Base-by-base conservation (phyloP, 2,888 invertebrate species). In the Fissipunctia ypsillon region DNA sequence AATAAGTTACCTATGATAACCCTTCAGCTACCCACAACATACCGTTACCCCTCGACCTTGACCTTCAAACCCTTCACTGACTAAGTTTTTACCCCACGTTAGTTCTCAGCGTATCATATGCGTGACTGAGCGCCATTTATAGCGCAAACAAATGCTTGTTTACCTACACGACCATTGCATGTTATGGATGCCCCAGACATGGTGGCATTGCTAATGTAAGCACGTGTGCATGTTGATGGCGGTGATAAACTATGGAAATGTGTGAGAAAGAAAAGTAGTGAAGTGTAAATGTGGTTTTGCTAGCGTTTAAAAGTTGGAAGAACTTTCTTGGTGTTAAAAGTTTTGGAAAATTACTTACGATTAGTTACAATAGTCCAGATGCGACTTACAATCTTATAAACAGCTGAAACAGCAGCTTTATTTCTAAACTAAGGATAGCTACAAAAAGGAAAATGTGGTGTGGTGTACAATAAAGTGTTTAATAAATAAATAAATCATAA, bases 111-210 rank as follows among this genome's bases (percentile, higher is more conserved):
- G 56, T 52, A 48, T 38, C 48, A 48, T 41, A 52, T 79, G 83
- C 83, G 81, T 83, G 83, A 71, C 66, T 35, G 16, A n/a, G 16
- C 65, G 35, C 38, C 79, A 50, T 82, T 83, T 83, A 60, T 70
- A 75, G 67, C 41, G 28, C 54, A 41, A 59, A 59, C 57, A 63
- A 71, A 45, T 48, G 43, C 69, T 67, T 80, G 81, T 79, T 83
- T 79, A n/a, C n/a, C n/a, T n/a, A 81, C 81, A 79, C 35, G 68
- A 52, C 41, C 50, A 50, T 64, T 70, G 79, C 70, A 79, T 78
- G 82, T 63, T 69, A 75, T 54, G 35, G 79, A 69, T 82, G 68
- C 19, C 38, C 14, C 63, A 67, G 57, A 60, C 75, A 31, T 65
- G 50, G 31, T 38, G 64, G 61, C 56, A 52, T 65, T 35, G 64